A percentile compares a stretch with the other conserved stretches of the same genome.
Evolutionary conservation across 2,888 invertebrate species (phyloP).

Genomic region (Aphelenchoides bicaudatus): DNA sequence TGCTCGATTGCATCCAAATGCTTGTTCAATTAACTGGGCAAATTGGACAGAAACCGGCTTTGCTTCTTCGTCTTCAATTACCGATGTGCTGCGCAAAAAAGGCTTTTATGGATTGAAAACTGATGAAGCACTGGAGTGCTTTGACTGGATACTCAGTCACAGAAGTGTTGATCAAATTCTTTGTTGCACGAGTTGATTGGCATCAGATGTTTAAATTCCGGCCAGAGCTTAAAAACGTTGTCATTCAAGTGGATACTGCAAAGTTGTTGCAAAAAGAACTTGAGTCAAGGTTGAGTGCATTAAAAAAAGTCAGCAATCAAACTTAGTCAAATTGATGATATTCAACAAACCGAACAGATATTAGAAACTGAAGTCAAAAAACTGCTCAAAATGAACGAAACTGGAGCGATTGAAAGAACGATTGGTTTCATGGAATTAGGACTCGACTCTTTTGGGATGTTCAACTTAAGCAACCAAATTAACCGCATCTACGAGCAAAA

Average conservation of each 20-base stretch:
- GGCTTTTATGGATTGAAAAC: constrained; percentile 48
- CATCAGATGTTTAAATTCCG: constrained; percentile 38
- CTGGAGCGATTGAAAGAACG: background rate
- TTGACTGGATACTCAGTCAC: constrained; percentile 38
- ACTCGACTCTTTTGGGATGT: constrained; percentile 38
- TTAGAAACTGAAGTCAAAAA: background rate
- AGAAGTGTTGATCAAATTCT: constrained; percentile 35
- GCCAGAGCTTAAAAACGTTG: too few species aligned
- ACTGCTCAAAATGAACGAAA: background rate
- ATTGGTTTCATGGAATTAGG: constrained; percentile 46
- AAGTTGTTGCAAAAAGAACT: background rate
- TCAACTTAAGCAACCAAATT: constrained; percentile 32
- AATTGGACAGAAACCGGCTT: constrained; percentile 56
- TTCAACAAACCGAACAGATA: too few species aligned
- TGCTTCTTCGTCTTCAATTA: constrained; percentile 42
- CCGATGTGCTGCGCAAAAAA: constrained; percentile 33
- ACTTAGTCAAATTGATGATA: background rate
- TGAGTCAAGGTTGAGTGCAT: background rate
- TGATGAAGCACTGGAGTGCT: constrained; percentile 41
- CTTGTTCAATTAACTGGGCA: constrained; percentile 52
- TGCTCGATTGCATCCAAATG: constrained; percentile 7
- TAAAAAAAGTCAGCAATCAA: background rate
- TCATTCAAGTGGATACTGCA: too few species aligned
- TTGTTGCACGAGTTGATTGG: constrained; percentile 51
- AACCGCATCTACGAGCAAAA: constrained; percentile 18